Percentiles rank a stretch among this genome's conserved stretches.
phyloP scores from a whole-genome alignment of 1,140 invertebrate genomes.

The Caerostris extrusa region DNA sequence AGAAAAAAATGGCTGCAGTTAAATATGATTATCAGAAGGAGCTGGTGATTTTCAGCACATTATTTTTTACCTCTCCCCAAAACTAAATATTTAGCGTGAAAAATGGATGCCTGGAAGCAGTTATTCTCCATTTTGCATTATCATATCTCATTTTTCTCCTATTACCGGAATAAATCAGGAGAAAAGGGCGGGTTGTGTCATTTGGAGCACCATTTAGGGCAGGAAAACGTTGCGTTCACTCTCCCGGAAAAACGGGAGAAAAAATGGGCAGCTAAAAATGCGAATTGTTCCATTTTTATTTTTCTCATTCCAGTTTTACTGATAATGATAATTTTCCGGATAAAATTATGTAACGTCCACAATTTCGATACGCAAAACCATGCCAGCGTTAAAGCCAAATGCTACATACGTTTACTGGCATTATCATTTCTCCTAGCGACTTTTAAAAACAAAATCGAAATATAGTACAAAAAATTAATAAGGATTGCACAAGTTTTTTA shows the following conservation, averaged over 20 bases:
- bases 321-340: background rate
- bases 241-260: background rate
- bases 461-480: background rate
- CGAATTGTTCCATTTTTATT: background rate
- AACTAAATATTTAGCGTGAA: slow-evolving; percentile 1
- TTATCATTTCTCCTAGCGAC: background rate
- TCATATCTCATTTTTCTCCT: slow-evolving; percentile 1
- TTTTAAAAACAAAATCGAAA: background rate
- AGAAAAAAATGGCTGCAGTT: background rate
- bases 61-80: background rate
- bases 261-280: background rate
- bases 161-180: background rate
- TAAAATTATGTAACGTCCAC: background rate
- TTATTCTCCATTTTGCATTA: background rate
- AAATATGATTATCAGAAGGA: background rate
- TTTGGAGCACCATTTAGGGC: background rate
- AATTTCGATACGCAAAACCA: background rate
- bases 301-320: background rate
- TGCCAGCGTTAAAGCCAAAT: background rate
- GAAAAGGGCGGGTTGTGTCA: background rate
- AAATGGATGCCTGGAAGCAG: background rate
- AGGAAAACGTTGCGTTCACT: background rate
- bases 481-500: background rate
- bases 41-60: background rate
- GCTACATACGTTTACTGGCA: background rate